Conservation (phyloP, 2,888 invertebrate species). For the Hemistola chrysoprasaria region DNA sequence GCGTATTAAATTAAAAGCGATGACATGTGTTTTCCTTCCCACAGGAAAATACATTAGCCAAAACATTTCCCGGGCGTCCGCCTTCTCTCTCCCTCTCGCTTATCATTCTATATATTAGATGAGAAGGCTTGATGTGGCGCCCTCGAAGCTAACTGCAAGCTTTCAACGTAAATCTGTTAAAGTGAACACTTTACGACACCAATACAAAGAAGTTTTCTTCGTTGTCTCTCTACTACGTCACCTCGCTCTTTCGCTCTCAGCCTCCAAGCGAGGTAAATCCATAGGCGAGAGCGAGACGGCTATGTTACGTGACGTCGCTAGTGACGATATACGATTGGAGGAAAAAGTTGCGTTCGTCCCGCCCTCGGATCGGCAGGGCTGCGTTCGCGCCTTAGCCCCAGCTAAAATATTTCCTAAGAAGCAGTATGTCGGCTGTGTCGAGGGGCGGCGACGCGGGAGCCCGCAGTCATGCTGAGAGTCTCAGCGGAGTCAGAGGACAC, state of each 20-base stretch:
- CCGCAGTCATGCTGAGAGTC: slow-evolving; percentile 80
- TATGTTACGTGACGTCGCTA: slow-evolving; percentile 30
- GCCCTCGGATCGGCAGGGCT: slow-evolving; percentile 51
- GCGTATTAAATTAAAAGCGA: slow-evolving; percentile 81
- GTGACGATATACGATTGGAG: slow-evolving; percentile 59
- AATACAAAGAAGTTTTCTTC: slow-evolving; percentile 77
- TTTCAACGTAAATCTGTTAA: slow-evolving; percentile 82
- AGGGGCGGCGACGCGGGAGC: slow-evolving; percentile 80
- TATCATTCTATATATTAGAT: slow-evolving; percentile 30
- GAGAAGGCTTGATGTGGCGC: slow-evolving; percentile 56
- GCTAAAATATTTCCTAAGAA: slow-evolving; percentile 66
- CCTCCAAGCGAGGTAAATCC: not conserved
- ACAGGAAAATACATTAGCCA: slow-evolving; percentile 80
- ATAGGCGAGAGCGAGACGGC: slow-evolving; percentile 48
- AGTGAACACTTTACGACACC: slow-evolving; percentile 75
- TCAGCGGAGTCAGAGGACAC: slow-evolving; percentile 77
- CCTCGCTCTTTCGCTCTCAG: slow-evolving; percentile 39
- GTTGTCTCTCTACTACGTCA: slow-evolving; percentile 43
- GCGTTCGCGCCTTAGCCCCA: no score
- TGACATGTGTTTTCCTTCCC: slow-evolving; percentile 82
- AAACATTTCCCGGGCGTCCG: slow-evolving; percentile 66
- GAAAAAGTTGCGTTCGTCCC: slow-evolving; percentile 68
- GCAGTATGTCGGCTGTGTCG: slow-evolving; percentile 73
- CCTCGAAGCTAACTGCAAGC: slow-evolving; percentile 75
- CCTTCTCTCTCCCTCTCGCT: slow-evolving; percentile 48